Conservation (phyloP, 2,888 invertebrate species). For the Phania funesta region DNA sequence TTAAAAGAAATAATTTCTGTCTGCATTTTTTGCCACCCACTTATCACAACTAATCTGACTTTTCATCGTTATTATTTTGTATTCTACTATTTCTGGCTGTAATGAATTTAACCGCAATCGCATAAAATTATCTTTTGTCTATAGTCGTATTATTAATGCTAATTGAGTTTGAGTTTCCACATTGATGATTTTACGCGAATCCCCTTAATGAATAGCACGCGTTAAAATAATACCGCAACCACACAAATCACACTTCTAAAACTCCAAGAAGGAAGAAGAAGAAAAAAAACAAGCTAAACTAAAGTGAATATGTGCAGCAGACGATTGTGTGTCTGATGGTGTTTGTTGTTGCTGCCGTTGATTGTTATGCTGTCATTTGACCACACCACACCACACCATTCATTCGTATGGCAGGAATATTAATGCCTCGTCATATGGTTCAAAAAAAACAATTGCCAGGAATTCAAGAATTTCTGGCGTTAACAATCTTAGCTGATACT, state of each 20-base stretch:
- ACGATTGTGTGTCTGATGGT: not conserved
- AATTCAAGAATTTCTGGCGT: conserved; percentile 62
- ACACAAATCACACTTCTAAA: conserved; percentile 59
- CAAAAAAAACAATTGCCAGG: conserved; percentile 34
- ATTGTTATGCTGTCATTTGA: conserved; percentile 18
- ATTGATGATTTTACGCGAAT: not conserved
- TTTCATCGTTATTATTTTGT: too few relatives aligned
- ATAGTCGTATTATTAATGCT: too few relatives aligned
- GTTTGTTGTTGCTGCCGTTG: conserved; percentile 22
- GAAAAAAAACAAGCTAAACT: not conserved
- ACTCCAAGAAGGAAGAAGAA: not conserved
- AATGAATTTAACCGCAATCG: too few relatives aligned
- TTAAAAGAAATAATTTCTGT: too few relatives aligned
- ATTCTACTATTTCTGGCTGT: too few relatives aligned
- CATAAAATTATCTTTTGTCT: too few relatives aligned
- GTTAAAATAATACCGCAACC: conserved; percentile 61
- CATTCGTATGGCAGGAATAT: conserved; percentile 28
- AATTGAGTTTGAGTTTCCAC: too few relatives aligned
- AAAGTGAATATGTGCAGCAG: not conserved
- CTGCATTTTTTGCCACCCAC: too few relatives aligned
- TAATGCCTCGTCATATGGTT: not conserved
- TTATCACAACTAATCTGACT: too few relatives aligned
- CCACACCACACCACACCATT: not conserved
- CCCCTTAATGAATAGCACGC: conserved; percentile 46
- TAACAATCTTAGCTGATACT: conserved; percentile 22